A percentile compares a stretch with the other conserved stretches of the same genome.
Evolutionary conservation across 2,888 invertebrate species (phyloP).

Genomic region (Ectobius pallidus): DNA sequence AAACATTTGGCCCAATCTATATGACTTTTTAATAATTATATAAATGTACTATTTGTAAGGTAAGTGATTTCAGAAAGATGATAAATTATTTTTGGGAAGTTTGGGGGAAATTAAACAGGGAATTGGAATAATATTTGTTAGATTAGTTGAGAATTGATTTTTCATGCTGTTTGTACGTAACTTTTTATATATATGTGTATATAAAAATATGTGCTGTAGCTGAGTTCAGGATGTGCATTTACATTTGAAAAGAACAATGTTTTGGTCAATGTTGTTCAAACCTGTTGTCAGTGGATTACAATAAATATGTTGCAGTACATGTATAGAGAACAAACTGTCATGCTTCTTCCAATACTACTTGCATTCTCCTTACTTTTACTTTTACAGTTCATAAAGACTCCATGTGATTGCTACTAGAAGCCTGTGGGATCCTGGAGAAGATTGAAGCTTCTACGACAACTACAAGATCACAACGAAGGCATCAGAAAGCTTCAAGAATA

Average conservation of each 20-base stretch:
- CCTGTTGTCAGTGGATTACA: background rate
- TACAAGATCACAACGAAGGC: background rate
- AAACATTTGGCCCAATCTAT: too few relatives aligned
- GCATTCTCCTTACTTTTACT: background rate
- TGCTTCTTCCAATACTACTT: background rate
- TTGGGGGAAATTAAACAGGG: background rate
- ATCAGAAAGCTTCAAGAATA: background rate
- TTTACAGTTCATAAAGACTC: background rate
- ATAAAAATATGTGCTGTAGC: background rate
- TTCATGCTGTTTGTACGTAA: slow-evolving; percentile 3
- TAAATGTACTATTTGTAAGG: too few relatives aligned
- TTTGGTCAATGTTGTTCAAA: slow-evolving; percentile 1
- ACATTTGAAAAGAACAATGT: background rate
- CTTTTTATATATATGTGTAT: background rate
- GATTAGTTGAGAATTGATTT: background rate
- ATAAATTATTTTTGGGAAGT: slow-evolving; percentile 11
- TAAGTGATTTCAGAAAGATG: too few relatives aligned
- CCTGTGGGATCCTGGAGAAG: background rate
- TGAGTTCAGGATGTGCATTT: background rate
- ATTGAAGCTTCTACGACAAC: background rate
- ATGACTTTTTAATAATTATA: too few relatives aligned
- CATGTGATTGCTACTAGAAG: background rate
- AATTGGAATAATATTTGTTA: background rate
- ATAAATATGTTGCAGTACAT: background rate
- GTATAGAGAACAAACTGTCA: background rate